Evolutionary conservation across 2,797 vertebrate genomes (phyloP), one percentile per base, ranked within the genome.

Genomic region (Cuculus canorus): DNA sequence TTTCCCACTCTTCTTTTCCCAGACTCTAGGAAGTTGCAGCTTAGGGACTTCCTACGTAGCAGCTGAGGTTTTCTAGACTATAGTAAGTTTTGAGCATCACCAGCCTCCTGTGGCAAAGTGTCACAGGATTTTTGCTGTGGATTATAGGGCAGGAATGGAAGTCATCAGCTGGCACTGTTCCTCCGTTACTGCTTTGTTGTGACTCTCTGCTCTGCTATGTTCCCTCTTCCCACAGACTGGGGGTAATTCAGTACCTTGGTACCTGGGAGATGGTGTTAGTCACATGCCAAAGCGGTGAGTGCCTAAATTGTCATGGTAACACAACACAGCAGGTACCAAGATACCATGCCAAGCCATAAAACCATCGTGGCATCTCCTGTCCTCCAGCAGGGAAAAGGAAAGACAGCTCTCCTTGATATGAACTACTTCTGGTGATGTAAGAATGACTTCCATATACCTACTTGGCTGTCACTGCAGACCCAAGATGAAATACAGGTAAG

Each of bases 101-200:
- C 59, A 65, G 16, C 16, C 25, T 82, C 50, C 81, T 37, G 28
- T 19, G 30, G 32, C 53, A 63, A 47, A 30, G 43, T n/a, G 28
- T n/a, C 53, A 24, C 7, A 30, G 35, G 4, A 7, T 61, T 76
- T 25, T n/a, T 60, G n/a, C 45, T 23, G 12, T 53, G 45, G 24
- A 15, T 82, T 52, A 56, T 37, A 56, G 53, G 11, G 11, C n/a
- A 72, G 54, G 45, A 73, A 43, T 28, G 9, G 66, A 68, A 71
- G 35, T 28, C 10, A 60, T 22, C 48, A 9, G 1, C 22, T 77
- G 43, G 27, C 32, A 27, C 41, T 3, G 3, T 41, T 33, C n/a
- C 11, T 35, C 53, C 21, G 25, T 72, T 30, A 9, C 12, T 0
- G 0, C 52, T 66, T 41, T 77, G 47, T n/a, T 0, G 0, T 61